These are phyloP conservation scores for Colletes latitarsis DNA, from an alignment of 1,140 invertebrate genomes.

Conservation along the genomic window DNA sequence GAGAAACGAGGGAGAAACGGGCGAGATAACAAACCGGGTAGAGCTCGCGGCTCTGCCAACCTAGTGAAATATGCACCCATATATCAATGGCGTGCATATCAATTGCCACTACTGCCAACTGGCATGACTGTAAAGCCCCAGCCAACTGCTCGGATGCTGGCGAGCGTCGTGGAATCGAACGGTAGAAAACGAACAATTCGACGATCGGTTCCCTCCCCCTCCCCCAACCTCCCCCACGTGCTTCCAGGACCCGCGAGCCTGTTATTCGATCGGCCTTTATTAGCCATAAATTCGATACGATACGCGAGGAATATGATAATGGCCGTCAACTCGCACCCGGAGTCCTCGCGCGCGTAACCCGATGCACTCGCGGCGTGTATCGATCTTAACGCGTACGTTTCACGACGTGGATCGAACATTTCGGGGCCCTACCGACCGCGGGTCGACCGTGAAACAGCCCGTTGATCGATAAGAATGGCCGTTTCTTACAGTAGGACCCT, in stretches of 20 bases:
- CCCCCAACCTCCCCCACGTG: conserved; percentile 6
- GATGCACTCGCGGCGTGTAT: background rate
- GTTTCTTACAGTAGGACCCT: no score
- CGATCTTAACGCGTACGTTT: background rate
- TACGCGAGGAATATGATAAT: conserved; percentile 70
- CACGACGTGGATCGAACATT: background rate
- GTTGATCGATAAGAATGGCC: no score
- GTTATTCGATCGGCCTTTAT: conserved; percentile 70
- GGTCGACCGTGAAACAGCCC: no score
- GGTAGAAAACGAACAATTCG: conserved; percentile 8
- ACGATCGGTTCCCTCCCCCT: background rate
- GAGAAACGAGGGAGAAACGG: conserved; percentile 14
- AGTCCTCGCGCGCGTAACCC: conserved; percentile 21
- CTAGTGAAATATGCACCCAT: conserved; percentile 68
- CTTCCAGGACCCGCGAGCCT: conserved; percentile 43
- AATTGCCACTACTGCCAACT: conserved; percentile 70
- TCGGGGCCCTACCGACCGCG: background rate
- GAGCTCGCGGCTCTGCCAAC: conserved; percentile 61
- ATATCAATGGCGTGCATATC: conserved; percentile 69
- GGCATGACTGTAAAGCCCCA: conserved; percentile 65
- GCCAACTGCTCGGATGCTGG: conserved; percentile 52
- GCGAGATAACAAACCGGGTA: conserved; percentile 61
- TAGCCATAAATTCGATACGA: conserved; percentile 68
- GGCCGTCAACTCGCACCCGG: conserved; percentile 46
- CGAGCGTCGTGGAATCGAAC: conserved; percentile 32